These are phyloP conservation scores for Zaprionus ornatus DNA, from an alignment of 1,140 invertebrate species.

Conservation along the genomic window DNA sequence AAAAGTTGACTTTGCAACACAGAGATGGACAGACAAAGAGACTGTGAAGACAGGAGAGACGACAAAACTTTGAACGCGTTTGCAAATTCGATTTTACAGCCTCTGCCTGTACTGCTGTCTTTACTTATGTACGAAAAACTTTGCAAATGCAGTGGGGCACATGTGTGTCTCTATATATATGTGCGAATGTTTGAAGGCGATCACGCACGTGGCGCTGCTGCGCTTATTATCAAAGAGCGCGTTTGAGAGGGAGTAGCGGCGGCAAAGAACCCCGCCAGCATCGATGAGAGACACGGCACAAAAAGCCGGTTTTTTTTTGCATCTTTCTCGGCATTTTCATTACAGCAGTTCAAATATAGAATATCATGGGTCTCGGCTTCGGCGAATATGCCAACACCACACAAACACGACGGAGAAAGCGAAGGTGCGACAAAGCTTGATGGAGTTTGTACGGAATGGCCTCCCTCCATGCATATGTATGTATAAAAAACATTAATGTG, in stretches of 20 bases:
- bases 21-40: neutral
- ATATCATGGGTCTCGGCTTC: conserved; percentile 72
- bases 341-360: conserved; percentile 81
- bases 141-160: conserved; percentile 79
- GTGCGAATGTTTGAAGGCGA: conserved; percentile 52
- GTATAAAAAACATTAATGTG: neutral
- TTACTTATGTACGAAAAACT: conserved; percentile 53
- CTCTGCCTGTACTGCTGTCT: conserved; percentile 1
- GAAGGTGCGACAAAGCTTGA: conserved; percentile 41
- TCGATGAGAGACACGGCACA: conserved; percentile 46
- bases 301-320: conserved; percentile 69
- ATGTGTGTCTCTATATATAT: conserved; percentile 62
- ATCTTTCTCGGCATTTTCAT: conserved; percentile 65
- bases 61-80: conserved; percentile 70
- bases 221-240: conserved; percentile 66
- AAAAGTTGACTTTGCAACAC: no score
- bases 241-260: conserved; percentile 4
- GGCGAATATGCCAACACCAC: conserved; percentile 37
- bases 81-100: conserved; percentile 58
- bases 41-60: conserved; percentile 8
- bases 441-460: conserved; percentile 40
- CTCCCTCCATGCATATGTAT: conserved; percentile 8
- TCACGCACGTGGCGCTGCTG: conserved; percentile 68
- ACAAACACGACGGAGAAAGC: conserved; percentile 7
- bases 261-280: conserved; percentile 36